A percentile compares a stretch with the other conserved stretches of the same genome.
These are phyloP conservation scores for Bambusicola thoracicus DNA, from an alignment of 2,113 vertebrate species.

Conservation along the genomic window DNA sequence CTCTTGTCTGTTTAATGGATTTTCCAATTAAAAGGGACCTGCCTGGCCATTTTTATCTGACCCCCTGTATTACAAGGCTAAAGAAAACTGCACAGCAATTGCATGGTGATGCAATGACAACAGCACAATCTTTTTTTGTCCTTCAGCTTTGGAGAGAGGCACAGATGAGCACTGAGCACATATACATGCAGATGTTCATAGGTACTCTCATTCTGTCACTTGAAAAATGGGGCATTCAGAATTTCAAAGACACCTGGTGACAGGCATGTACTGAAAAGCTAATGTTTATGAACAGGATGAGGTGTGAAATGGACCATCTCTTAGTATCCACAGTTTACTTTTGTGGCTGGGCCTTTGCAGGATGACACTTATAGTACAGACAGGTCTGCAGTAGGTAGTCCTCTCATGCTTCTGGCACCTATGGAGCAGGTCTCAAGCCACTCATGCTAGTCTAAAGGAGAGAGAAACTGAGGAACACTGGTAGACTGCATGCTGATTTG, in stretches of 20 bases:
- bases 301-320: not conserved
- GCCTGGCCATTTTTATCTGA: constrained; percentile 40
- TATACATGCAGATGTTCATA: not conserved
- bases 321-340: not conserved
- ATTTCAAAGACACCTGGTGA: constrained; percentile 29
- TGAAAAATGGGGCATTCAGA: not conserved
- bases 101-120: constrained; percentile 27
- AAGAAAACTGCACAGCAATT: constrained; percentile 35
- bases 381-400: not conserved
- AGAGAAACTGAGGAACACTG: not conserved
- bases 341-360: not conserved
- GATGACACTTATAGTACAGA: not conserved
- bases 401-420: not conserved
- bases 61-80: constrained; percentile 33
- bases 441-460: not conserved
- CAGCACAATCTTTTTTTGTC: constrained; percentile 44
- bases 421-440: not conserved
- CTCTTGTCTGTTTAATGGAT: constrained; percentile 60
- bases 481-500: not conserved
- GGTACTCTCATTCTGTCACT: not conserved
- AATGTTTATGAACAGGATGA: not conserved
- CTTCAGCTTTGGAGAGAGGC: constrained; percentile 32
- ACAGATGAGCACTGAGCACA: not conserved
- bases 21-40: constrained; percentile 56
- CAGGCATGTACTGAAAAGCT: not conserved